Evolutionary conservation across 1,140 invertebrate genomes (phyloP).

Genomic region (Drosophila malerkotliana): DNA sequence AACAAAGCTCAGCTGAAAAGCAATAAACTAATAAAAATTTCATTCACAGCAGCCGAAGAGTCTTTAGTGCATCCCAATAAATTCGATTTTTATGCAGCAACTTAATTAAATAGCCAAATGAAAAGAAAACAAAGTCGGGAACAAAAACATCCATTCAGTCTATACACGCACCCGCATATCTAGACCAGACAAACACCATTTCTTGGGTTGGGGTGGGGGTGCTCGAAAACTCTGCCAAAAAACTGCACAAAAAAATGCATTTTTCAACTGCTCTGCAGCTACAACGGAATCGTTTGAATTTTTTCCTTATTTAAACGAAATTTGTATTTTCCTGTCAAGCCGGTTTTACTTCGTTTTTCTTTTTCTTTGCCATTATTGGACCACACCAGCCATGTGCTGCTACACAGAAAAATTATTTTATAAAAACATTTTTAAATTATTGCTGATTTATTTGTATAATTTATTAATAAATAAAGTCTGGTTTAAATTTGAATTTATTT

Average conservation of each 20-base stretch:
- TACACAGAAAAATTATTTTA: conserved; percentile 7
- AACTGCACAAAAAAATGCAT: conserved; percentile 27
- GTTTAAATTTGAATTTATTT: background rate
- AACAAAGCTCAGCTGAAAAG: conserved; percentile 16
- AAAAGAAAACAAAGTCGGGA: conserved; percentile 28
- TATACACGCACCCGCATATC: background rate
- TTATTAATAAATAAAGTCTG: no score
- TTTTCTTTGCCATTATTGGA: conserved; percentile 65
- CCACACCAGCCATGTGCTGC: conserved; percentile 59
- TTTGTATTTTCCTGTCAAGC: conserved; percentile 78
- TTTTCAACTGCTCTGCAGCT: conserved; percentile 10
- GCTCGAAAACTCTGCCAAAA: conserved; percentile 26
- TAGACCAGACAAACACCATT: conserved; percentile 9
- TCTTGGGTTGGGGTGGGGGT: conserved; percentile 28
- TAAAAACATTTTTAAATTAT: background rate
- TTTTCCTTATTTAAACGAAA: conserved; percentile 77
- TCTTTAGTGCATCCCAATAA: conserved; percentile 33
- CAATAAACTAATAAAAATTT: conserved; percentile 47
- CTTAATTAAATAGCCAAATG: conserved; percentile 27
- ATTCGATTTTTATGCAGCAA: conserved; percentile 40
- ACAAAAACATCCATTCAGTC: conserved; percentile 13
- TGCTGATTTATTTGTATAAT: background rate
- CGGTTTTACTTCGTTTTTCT: conserved; percentile 60
- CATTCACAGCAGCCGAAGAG: conserved; percentile 20
- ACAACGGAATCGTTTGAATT: conserved; percentile 58